These are phyloP conservation scores for Papilio protenor DNA, from an alignment of 2,888 invertebrate genomes.

Conservation along the genomic window DNA sequence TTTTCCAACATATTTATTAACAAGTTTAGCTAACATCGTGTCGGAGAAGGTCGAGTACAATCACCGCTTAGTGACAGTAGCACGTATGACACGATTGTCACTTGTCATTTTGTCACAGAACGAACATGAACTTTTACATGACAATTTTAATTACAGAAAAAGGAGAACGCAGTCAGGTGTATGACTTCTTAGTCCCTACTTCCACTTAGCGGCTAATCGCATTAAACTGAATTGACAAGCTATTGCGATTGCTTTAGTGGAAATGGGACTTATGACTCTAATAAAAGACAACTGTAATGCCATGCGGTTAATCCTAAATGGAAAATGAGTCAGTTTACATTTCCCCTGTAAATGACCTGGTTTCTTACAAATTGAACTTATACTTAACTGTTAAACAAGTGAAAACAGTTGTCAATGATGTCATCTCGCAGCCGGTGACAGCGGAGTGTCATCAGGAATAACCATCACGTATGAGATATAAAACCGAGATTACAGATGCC, in stretches of 20 bases:
- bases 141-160: background rate
- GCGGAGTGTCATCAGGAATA: slow-evolving; percentile 3
- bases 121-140: background rate
- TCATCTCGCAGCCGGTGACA: background rate
- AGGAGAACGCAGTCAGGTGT: background rate
- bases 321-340: background rate
- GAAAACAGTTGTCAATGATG: background rate
- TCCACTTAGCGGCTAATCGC: background rate
- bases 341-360: no score
- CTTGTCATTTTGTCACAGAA: background rate
- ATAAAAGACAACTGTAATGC: background rate
- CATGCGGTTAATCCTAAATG: background rate
- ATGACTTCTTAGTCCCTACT: background rate
- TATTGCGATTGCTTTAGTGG: background rate
- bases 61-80: background rate
- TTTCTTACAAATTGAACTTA: background rate
- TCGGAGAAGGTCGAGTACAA: slow-evolving; percentile 10
- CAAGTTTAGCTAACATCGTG: slow-evolving; percentile 13
- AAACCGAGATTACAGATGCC: slow-evolving; percentile 34
- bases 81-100: background rate
- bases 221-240: background rate
- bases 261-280: background rate
- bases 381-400: background rate
- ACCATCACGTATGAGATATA: slow-evolving; percentile 41
- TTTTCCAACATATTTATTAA: slow-evolving; percentile 13